Base-by-base conservation (phyloP, 2,888 invertebrate genomes). In the Lissocephala sabroskyi region DNA sequence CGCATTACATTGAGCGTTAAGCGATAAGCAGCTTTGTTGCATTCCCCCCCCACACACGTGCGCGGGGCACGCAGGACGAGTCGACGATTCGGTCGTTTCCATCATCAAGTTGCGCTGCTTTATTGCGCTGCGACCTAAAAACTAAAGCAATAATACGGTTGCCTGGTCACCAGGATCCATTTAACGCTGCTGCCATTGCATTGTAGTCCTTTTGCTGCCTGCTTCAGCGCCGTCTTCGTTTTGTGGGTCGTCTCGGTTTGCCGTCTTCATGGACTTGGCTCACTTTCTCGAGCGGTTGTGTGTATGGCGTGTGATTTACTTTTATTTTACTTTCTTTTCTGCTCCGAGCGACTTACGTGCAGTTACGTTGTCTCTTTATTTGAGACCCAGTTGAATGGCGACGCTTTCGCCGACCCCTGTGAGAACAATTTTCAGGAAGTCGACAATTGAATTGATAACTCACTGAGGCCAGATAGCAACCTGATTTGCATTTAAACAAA, bases 21-120 rank as follows among this genome's bases (percentile, higher is more conserved):
- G 56, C 68, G 68, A 75, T 68, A 68, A 68, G 68, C 76, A 68
- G 68, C 68, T 68, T 68, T 75, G 68, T 65, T 68, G 76, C 68
- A 67, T 61, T 53, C 51, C 14, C 56, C 37, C 41, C 47, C 54
- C 41, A 40, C 3, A 23, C 23, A 23, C 23, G 7, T 23, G 23
- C 4, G 7, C 4, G 7, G 7, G 23, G 7, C 23, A 23, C 7
- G 7, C 41, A 45, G 4, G 40, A 44, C n/a, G 36, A 47, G 49
- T 49, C 51, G 47, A 56, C 50, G 41, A n/a, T n/a, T n/a, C n/a
- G n/a, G n/a, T n/a, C n/a, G n/a, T n/a, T n/a, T 44, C 45, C 51
- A 71, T 67, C 76, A 73, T 57, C 76, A 65, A 35, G 6, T 14
- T 3, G 35, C n/a, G n/a, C n/a, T n/a, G n/a, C n/a, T n/a, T n/a